Base-by-base conservation (phyloP, 2,888 invertebrate species). In the Disparrhopalites patrizii region DNA sequence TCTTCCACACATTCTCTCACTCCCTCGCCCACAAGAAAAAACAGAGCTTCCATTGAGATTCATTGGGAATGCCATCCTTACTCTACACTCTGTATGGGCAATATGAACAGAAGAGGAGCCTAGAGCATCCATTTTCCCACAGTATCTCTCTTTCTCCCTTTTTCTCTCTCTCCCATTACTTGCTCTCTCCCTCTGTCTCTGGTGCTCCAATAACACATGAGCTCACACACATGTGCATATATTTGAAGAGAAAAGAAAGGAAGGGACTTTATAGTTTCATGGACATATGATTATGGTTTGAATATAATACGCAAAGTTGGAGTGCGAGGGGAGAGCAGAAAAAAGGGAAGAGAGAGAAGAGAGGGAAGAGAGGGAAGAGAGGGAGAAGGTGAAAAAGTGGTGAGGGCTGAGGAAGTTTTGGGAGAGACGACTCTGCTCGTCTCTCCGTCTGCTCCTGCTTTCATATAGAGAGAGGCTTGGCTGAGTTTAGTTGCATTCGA, bases 11-110 rank as follows among this genome's bases (percentile, higher is more conserved):
- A n/a, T n/a, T n/a, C n/a, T n/a, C n/a, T n/a, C n/a, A n/a, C n/a
- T n/a, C n/a, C n/a, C n/a, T n/a, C n/a, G n/a, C n/a, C n/a, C n/a
- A n/a, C n/a, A n/a, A n/a, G n/a, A n/a, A n/a, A n/a, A n/a, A n/a
- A n/a, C n/a, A n/a, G n/a, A n/a, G 40, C 57, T 50, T 61, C 47
- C 31, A 60, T 61, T 61, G 50, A 61, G 60, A 61, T 61, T 61
- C 60, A 61, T 61, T 61, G 50, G 47, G 50, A 61, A 61, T 61
- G 47, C 60, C 33, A 30, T 50, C 23, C 60, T 61, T 51, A 61
- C 60, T 27, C n/a, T n/a, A n/a, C n/a, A n/a, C n/a, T n/a, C n/a
- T n/a, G n/a, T n/a, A n/a, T n/a, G n/a, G n/a, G n/a, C n/a, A n/a
- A n/a, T n/a, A 23, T 3, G 58, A 58, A 31, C 55, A 31, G 20